These are phyloP conservation scores for Julus scanicus DNA, from an alignment of 2,888 invertebrate genomes.

Conservation along the genomic window DNA sequence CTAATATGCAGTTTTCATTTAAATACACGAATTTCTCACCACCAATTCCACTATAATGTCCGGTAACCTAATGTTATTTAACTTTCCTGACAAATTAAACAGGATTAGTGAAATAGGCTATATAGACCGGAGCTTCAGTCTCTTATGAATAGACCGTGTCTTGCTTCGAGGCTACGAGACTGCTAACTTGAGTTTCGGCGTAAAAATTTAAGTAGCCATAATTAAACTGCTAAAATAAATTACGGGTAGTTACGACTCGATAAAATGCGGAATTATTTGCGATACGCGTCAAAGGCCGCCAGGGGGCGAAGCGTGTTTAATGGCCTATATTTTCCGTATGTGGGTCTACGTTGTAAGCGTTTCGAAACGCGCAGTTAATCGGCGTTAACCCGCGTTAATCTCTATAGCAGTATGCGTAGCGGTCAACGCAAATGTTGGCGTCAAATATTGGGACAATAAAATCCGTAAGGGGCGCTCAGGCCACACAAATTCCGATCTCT, in stretches of 20 bases:
- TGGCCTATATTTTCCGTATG: slow-evolving; percentile 12
- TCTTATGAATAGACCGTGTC: neutral
- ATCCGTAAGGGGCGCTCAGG: neutral
- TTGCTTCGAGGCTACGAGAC: slow-evolving; percentile 8
- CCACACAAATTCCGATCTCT: too few relatives aligned
- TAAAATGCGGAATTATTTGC: neutral
- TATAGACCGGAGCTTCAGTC: neutral
- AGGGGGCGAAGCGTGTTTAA: neutral
- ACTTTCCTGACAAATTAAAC: too few relatives aligned
- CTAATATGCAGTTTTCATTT: neutral
- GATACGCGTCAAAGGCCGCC: neutral
- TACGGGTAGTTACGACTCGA: neutral
- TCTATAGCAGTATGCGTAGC: neutral
- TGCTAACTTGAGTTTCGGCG: too few relatives aligned
- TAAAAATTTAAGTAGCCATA: too few relatives aligned
- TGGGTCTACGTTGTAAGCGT: slow-evolving; percentile 14
- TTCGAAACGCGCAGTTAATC: neutral
- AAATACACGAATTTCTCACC: too few relatives aligned
- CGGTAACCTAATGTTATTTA: too few relatives aligned
- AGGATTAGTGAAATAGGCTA: neutral
- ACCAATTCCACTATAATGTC: too few relatives aligned
- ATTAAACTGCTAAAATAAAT: too few relatives aligned
- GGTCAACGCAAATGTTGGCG: neutral
- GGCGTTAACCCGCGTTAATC: slow-evolving; percentile 5
- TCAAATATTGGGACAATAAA: neutral